Percentiles rank a stretch among this genome's conserved stretches.
Conservation (phyloP, 1,140 invertebrate species). For the Hirudo medicinalis region DNA sequence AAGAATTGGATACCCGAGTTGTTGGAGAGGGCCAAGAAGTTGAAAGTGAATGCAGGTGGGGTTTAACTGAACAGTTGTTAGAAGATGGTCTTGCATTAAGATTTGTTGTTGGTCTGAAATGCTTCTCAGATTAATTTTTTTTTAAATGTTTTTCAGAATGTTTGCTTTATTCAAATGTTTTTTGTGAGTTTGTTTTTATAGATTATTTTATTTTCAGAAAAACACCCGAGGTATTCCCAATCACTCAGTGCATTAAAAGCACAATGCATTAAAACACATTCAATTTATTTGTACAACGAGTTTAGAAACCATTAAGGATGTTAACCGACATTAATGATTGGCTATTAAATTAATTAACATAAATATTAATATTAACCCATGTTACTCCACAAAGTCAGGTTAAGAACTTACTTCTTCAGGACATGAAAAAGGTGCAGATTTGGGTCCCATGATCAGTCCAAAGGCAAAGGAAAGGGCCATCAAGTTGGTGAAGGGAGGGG, state of each 20-base stretch:
- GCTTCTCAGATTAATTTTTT: not conserved
- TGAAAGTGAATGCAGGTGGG: conserved; percentile 78
- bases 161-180: too few species aligned
- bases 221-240: not conserved
- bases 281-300: too few species aligned
- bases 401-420: conserved; percentile 43
- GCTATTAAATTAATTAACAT: too few species aligned
- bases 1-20: conserved; percentile 87
- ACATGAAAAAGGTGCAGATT: conserved; percentile 75
- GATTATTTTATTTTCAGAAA: too few species aligned
- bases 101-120: not conserved
- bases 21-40: conserved; percentile 65
- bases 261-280: too few species aligned
- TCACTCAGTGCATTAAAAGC: not conserved
- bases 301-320: too few species aligned
- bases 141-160: too few species aligned
- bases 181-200: not conserved
- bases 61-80: not conserved
- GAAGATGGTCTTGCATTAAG: not conserved
- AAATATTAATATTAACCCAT: too few species aligned
- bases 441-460: conserved; percentile 91
- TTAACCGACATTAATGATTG: too few species aligned
- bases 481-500: conserved; percentile 69
- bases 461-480: conserved; percentile 74
- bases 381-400: too few species aligned